Conservation (phyloP, 2,113 vertebrate species). For the Callopanchax toddi region DNA sequence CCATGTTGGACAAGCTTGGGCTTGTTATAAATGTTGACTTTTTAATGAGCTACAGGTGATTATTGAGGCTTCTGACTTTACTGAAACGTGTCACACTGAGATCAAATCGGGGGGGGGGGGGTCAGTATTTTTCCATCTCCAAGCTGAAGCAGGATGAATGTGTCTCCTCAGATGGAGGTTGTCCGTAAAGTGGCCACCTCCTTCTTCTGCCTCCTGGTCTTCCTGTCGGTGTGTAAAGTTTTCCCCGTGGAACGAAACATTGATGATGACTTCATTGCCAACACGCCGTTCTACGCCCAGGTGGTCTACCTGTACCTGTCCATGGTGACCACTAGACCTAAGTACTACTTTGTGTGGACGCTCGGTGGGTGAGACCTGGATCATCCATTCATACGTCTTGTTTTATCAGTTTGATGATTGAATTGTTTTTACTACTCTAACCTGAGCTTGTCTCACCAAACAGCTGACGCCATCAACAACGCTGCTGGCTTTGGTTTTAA, state of each 20-base stretch:
- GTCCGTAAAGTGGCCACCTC: constrained; percentile 88
- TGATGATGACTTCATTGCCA: constrained; percentile 83
- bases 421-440: not conserved
- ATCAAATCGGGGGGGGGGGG: too few relatives aligned
- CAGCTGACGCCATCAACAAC: constrained; percentile 98
- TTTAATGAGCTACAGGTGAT: too few relatives aligned
- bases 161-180: constrained; percentile 83
- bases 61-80: too few relatives aligned
- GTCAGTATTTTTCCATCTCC: too few relatives aligned
- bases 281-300: constrained; percentile 86
- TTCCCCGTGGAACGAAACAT: constrained; percentile 87
- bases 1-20: too few relatives aligned
- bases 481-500: constrained; percentile 97
- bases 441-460: constrained; percentile 29
- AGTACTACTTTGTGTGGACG: constrained; percentile 99
- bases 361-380: constrained; percentile 85
- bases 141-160: not conserved
- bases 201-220: constrained; percentile 77
- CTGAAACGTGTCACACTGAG: too few relatives aligned
- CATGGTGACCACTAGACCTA: constrained; percentile 93
- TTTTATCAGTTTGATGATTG: too few relatives aligned
- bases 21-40: too few relatives aligned
- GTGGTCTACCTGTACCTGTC: constrained; percentile 92
- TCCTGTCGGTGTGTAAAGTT: constrained; percentile 86
- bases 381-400: too few relatives aligned